phyloP scores from a whole-genome alignment of 2,888 invertebrate species.

The Drosophila austrosaltans region DNA sequence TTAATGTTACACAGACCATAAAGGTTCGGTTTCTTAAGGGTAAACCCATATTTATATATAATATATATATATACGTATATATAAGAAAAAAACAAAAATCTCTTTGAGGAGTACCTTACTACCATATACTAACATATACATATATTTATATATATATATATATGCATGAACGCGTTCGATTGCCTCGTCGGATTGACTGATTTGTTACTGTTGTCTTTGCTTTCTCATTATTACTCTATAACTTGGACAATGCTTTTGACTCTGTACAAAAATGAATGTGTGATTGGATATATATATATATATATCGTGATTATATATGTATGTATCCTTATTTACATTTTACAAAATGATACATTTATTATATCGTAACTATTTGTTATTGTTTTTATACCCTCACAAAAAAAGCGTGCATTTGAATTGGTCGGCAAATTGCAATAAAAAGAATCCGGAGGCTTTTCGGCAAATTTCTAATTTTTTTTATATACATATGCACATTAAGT shows the following conservation, averaged over 20 bases:
- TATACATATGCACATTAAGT: neutral
- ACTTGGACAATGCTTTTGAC: neutral
- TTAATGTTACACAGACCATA: conserved; percentile 40
- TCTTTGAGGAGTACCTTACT: conserved; percentile 6
- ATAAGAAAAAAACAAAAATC: conserved; percentile 16
- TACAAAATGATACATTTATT: conserved; percentile 2
- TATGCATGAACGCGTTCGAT: conserved; percentile 16
- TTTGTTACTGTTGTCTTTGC: neutral
- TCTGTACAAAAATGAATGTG: conserved; percentile 9
- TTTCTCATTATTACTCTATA: neutral
- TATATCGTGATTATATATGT: neutral
- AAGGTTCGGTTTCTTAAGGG: conserved; percentile 8
- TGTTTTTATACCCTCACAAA: conserved; percentile 4
- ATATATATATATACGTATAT: neutral
- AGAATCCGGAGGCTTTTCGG: too few species aligned
- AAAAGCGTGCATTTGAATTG: neutral
- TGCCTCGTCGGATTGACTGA: conserved; percentile 24
- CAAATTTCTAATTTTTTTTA: too few species aligned
- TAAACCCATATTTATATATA: conserved; percentile 7
- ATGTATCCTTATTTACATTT: conserved; percentile 1
- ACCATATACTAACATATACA: conserved; percentile 2
- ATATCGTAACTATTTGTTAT: neutral
- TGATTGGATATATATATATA: neutral
- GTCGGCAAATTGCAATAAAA: too few species aligned
- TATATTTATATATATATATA: neutral